Evolutionary conservation across 2,113 vertebrate species (phyloP).

Genomic region (Antennarius striatus): DNA sequence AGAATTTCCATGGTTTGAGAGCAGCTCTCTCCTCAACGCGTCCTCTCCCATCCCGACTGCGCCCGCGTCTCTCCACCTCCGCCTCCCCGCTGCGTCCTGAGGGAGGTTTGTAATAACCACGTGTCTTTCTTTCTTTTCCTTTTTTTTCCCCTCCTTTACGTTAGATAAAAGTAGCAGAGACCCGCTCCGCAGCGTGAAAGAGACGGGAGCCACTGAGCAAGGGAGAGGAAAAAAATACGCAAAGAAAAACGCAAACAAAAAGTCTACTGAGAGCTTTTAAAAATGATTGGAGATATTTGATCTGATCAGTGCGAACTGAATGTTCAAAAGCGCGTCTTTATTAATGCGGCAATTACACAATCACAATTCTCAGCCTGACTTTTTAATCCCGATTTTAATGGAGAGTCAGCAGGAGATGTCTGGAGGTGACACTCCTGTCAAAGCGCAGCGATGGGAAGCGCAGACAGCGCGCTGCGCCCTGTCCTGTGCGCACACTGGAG

Average conservation of each 20-base stretch:
- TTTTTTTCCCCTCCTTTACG: conserved; percentile 34
- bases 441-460: conserved; percentile 5
- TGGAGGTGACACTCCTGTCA: conserved; percentile 32
- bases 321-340: not conserved
- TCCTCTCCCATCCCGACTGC: conserved; percentile 69
- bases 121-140: conserved; percentile 51
- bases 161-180: conserved; percentile 23
- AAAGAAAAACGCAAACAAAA: too few relatives aligned
- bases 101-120: conserved; percentile 75
- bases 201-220: too few relatives aligned
- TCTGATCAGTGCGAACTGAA: too few relatives aligned
- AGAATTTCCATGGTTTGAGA: conserved; percentile 50
- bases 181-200: conserved; percentile 45
- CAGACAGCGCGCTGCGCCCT: conserved; percentile 2
- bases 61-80: conserved; percentile 68
- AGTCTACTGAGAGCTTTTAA: too few relatives aligned
- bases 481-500: conserved; percentile 68
- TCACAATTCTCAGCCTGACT: too few relatives aligned
- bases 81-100: conserved; percentile 64
- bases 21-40: conserved; percentile 54
- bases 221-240: too few relatives aligned
- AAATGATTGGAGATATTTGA: too few relatives aligned
- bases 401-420: not conserved
- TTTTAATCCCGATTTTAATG: too few relatives aligned
- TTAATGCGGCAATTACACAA: too few relatives aligned